These are phyloP conservation scores for Drosophila baimaii DNA, from an alignment of 1,140 invertebrate genomes.

Conservation along the genomic window DNA sequence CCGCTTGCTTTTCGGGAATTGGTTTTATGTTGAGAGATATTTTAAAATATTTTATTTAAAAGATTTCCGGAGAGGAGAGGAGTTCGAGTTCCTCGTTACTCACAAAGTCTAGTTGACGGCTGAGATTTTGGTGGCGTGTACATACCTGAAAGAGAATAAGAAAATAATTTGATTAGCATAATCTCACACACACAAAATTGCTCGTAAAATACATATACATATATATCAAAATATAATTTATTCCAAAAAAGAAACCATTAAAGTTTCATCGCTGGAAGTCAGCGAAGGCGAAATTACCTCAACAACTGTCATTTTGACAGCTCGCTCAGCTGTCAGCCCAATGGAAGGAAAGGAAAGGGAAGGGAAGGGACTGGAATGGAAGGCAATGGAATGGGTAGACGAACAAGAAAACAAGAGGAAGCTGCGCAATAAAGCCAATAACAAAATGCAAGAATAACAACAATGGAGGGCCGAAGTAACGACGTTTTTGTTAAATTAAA, in stretches of 20 bases:
- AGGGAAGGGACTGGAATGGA: conserved; percentile 1
- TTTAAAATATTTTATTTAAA: conserved; percentile 8
- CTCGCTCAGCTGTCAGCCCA: conserved; percentile 52
- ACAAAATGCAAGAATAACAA: conserved; percentile 62
- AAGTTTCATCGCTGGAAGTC: conserved; percentile 40
- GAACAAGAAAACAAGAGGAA: conserved; percentile 26
- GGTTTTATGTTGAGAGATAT: conserved; percentile 2
- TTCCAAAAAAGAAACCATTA: conserved; percentile 42
- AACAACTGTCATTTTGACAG: conserved; percentile 75
- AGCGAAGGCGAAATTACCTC: conserved; percentile 60
- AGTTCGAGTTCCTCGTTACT: not conserved
- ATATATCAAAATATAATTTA: conserved; percentile 30
- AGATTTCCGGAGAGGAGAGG: conserved; percentile 9
- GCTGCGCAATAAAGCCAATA: conserved; percentile 61
- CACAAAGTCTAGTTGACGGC: conserved; percentile 2
- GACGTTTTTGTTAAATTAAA: conserved; percentile 83
- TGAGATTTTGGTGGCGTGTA: conserved; percentile 17
- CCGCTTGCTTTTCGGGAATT: conserved; percentile 34
- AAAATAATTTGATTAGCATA: conserved; percentile 36
- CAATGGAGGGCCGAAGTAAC: conserved; percentile 54
- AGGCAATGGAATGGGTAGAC: not conserved
- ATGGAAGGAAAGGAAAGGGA: conserved; percentile 3
- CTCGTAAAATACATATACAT: conserved; percentile 3
- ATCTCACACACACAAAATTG: conserved; percentile 2
- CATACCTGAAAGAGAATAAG: conserved; percentile 65